phyloP scores from a whole-genome alignment of 23 tunicate species.

The Phallusia fumigata region DNA sequence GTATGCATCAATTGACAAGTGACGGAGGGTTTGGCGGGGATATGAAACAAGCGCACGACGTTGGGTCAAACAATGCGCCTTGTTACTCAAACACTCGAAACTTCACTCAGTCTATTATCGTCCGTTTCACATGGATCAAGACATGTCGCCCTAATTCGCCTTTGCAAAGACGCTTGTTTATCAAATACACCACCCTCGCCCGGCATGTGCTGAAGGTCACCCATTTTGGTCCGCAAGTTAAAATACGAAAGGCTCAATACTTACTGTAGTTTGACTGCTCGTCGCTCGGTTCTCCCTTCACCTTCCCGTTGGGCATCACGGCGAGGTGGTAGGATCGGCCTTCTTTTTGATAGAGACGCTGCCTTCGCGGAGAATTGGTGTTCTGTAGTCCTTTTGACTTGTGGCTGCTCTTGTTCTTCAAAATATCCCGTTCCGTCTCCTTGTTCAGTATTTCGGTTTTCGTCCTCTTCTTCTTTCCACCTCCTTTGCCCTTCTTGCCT shows the following conservation, averaged over 20 bases:
- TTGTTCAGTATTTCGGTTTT: neutral
- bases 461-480: neutral
- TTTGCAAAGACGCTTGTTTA: too few relatives aligned
- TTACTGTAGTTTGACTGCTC: conserved; percentile 1
- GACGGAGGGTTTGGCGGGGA: neutral
- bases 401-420: neutral
- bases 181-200: too few relatives aligned
- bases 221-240: too few relatives aligned
- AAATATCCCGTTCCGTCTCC: neutral
- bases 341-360: neutral
- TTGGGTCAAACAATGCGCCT: neutral
- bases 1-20: conserved; percentile 1
- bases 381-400: neutral
- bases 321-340: neutral
- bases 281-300: neutral
- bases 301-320: neutral
- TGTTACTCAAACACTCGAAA: neutral
- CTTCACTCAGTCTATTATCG: too few relatives aligned
- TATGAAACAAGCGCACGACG: neutral
- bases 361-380: neutral
- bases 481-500: neutral
- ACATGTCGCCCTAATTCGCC: too few relatives aligned
- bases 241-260: neutral
- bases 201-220: too few relatives aligned
- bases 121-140: too few relatives aligned